These are phyloP conservation scores for Rhinoptilus africanus DNA, from an alignment of 2,113 vertebrate genomes.

Conservation along the genomic window DNA sequence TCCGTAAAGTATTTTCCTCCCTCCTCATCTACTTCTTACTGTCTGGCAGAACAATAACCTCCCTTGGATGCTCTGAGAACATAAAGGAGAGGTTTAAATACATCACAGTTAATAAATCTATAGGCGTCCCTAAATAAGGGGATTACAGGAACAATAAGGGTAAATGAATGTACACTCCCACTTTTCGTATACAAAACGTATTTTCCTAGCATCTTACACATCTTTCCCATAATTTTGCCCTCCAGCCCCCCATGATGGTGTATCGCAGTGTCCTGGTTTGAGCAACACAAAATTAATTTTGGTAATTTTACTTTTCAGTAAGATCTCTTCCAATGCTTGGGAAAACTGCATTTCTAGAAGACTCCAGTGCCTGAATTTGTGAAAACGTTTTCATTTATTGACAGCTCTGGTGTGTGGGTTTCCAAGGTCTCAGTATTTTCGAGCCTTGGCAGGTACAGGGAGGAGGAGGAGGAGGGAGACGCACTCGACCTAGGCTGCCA, in stretches of 20 bases:
- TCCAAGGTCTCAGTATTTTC: background rate
- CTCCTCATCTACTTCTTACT: background rate
- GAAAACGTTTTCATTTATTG: background rate
- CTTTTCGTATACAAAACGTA: rapidly evolving
- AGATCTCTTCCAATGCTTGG: background rate
- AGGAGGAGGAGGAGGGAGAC: background rate
- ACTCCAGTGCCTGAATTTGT: background rate
- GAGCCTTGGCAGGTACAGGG: background rate
- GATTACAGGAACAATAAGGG: background rate
- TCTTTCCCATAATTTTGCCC: rapidly evolving
- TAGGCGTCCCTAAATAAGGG: background rate
- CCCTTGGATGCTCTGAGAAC: background rate
- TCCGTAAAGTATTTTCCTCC: rapidly evolving
- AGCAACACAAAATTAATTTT: background rate
- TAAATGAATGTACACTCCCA: background rate
- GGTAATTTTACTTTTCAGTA: background rate
- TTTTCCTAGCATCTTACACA: rapidly evolving
- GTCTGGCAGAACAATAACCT: background rate
- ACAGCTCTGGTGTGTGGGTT: background rate
- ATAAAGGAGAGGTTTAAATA: background rate
- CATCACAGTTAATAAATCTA: background rate
- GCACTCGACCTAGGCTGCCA: background rate
- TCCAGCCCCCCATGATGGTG: rapidly evolving
- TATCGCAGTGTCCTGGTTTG: background rate
- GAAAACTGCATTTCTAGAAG: background rate